phyloP scores from a whole-genome alignment of 1,140 invertebrate genomes.

The Drosophila lacteicornis region DNA sequence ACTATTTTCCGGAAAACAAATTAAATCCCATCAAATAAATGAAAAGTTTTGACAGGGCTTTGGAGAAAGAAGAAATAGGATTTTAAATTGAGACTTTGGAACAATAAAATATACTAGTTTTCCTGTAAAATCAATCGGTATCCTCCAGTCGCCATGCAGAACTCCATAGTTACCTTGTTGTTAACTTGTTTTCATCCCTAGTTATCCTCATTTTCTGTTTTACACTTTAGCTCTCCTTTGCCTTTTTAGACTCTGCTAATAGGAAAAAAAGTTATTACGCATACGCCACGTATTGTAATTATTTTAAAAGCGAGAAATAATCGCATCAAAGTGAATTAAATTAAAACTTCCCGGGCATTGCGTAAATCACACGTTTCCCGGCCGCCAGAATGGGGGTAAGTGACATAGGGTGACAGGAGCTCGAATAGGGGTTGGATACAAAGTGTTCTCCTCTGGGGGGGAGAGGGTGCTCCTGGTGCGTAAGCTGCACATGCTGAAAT shows the following conservation, averaged over 20 bases:
- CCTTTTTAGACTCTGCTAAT: constrained; percentile 41
- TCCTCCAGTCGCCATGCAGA: background rate
- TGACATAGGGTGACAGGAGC: background rate
- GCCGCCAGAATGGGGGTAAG: background rate
- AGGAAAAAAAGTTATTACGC: constrained; percentile 58
- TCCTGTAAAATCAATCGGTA: background rate
- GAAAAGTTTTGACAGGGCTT: no score
- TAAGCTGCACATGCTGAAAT: constrained; percentile 73
- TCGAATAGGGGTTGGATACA: background rate
- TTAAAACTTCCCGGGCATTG: constrained; percentile 70
- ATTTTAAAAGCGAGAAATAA: constrained; percentile 66
- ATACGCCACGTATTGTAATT: constrained; percentile 67
- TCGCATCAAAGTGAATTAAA: constrained; percentile 78
- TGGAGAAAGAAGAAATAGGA: no score
- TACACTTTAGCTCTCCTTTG: background rate
- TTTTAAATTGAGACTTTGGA: background rate
- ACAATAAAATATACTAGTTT: background rate
- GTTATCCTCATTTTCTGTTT: background rate
- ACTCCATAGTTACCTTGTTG: background rate
- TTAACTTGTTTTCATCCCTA: background rate
- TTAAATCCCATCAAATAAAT: background rate
- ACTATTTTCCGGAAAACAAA: background rate
- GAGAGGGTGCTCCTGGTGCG: constrained; percentile 23
- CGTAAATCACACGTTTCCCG: constrained; percentile 63
- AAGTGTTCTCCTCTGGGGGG: no score